Percentiles rank a stretch among this genome's conserved stretches.
These are phyloP conservation scores for Ptychadena robeensis DNA, from an alignment of 2,797 vertebrate genomes.

Conservation along the genomic window DNA sequence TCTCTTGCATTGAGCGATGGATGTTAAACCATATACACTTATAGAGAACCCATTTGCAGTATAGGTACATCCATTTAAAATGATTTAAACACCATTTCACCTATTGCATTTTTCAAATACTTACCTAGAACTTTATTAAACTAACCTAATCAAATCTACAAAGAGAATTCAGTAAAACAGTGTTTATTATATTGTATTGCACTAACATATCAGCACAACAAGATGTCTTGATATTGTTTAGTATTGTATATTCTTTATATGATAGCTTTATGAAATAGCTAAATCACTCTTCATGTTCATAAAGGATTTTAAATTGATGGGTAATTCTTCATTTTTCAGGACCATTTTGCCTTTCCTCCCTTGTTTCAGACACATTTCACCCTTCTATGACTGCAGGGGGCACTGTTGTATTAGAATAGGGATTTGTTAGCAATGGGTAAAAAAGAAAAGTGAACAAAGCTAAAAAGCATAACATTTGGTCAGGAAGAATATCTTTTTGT, in stretches of 20 bases:
- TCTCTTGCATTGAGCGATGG: constrained; percentile 11
- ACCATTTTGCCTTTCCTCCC: background rate
- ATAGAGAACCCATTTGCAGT: constrained; percentile 16
- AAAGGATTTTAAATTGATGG: background rate
- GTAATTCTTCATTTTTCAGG: background rate
- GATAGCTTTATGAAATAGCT: background rate
- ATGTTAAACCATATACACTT: constrained; percentile 17
- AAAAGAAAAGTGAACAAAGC: constrained; percentile 61
- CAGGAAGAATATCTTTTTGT: constrained; percentile 61
- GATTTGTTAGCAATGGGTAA: constrained; percentile 18
- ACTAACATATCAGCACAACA: background rate
- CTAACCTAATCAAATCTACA: background rate
- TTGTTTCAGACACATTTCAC: background rate
- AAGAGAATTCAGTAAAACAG: background rate
- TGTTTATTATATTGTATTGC: background rate
- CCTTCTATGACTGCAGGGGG: constrained; percentile 38
- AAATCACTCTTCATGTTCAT: background rate
- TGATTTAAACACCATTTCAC: background rate
- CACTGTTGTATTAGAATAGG: constrained; percentile 49
- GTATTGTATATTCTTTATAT: no score
- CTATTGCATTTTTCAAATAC: background rate
- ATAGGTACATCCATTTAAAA: constrained; percentile 16
- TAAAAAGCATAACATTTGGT: constrained; percentile 62
- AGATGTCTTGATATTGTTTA: background rate
- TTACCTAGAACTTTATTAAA: background rate